phyloP scores from a whole-genome alignment of 2,113 vertebrate genomes.

The Pelmatolapia mariae region DNA sequence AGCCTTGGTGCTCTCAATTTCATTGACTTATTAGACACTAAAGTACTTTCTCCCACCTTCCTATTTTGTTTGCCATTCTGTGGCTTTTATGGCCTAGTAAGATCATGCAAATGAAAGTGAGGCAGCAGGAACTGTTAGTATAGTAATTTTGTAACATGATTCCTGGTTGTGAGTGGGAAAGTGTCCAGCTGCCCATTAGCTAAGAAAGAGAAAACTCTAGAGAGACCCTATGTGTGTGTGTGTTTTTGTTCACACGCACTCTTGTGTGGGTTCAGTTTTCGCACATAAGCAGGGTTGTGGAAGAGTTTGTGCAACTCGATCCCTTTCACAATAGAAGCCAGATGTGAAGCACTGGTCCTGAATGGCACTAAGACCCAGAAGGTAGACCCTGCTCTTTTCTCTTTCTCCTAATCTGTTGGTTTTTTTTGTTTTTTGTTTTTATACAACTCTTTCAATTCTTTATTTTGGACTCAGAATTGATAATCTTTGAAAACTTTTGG shows the following conservation, averaged over 20 bases:
- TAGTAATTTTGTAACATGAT: constrained; percentile 23
- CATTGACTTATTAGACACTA: background rate
- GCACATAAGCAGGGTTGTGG: constrained; percentile 38
- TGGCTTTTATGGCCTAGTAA: background rate
- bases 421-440: background rate
- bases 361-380: constrained; percentile 18
- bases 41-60: background rate
- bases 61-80: background rate
- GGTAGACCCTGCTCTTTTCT: background rate
- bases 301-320: constrained; percentile 60
- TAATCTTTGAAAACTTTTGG: background rate
- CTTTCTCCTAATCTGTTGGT: background rate
- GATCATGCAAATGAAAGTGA: background rate
- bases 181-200: constrained; percentile 23
- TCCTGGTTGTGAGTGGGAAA: constrained; percentile 22
- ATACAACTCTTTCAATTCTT: background rate
- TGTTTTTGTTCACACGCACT: background rate
- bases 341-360: constrained; percentile 61
- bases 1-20: background rate
- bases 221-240: fast-evolving
- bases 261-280: constrained; percentile 25
- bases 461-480: background rate
- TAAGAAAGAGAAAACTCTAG: background rate
- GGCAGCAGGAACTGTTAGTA: background rate
- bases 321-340: constrained; percentile 66